Evolutionary conservation across 2,797 vertebrate species (phyloP).

Genomic region (Sibirionetta formosa): DNA sequence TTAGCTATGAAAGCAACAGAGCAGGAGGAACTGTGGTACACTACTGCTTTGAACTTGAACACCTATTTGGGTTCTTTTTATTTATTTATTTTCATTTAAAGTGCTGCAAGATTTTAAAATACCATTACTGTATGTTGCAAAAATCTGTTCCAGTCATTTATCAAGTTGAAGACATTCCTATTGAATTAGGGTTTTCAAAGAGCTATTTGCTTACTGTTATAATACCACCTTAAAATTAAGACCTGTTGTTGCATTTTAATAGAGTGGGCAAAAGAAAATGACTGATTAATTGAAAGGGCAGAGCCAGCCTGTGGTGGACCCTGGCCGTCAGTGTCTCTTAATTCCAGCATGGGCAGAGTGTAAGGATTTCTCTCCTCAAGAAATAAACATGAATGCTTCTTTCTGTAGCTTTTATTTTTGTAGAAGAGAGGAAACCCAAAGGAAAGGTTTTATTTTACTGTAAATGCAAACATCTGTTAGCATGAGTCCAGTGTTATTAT

Average conservation of each 20-base stretch:
- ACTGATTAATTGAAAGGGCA: not conserved
- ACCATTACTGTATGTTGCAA: not conserved
- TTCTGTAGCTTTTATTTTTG: conserved; percentile 59
- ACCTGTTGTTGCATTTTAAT: not conserved
- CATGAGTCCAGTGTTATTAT: conserved; percentile 32
- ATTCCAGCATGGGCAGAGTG: not conserved
- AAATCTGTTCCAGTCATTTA: fast-evolving
- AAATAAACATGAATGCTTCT: not conserved
- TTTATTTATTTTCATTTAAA: not conserved
- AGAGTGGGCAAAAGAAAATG: not conserved
- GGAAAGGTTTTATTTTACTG: conserved; percentile 51
- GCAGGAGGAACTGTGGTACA: not conserved
- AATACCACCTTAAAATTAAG: not conserved
- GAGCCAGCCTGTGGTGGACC: not conserved
- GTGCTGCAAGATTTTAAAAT: not conserved
- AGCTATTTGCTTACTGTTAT: not conserved
- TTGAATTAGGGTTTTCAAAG: not conserved
- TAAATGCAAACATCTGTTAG: conserved; percentile 72
- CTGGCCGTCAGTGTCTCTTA: not conserved
- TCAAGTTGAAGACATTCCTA: not conserved
- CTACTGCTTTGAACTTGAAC: not conserved
- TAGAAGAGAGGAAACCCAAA: conserved; percentile 5
- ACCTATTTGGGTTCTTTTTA: not conserved
- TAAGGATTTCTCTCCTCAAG: not conserved
- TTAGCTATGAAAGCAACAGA: not conserved